Conservation (phyloP, 2,888 invertebrate genomes). For the Pomacea canaliculata region DNA sequence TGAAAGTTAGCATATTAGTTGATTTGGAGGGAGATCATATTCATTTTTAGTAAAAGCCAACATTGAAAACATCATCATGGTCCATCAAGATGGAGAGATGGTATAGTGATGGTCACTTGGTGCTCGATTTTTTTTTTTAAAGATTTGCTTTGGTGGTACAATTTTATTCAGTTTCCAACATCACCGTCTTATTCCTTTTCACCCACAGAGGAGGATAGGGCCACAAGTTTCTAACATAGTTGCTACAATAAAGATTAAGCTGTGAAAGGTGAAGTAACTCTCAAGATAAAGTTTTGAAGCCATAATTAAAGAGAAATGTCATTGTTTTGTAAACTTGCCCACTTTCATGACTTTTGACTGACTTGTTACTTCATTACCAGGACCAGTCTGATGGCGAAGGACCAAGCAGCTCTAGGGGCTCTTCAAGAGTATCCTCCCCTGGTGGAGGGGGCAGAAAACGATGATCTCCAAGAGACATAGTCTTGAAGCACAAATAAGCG, state of each 20-base stretch:
- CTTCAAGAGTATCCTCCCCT: constrained; percentile 38
- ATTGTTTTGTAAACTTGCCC: background rate
- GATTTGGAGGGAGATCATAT: no score
- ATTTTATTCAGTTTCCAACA: background rate
- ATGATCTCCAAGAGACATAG: constrained; percentile 1
- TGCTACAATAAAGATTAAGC: no score
- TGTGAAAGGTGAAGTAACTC: no score
- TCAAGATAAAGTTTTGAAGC: background rate
- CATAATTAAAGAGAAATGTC: background rate
- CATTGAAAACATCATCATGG: no score
- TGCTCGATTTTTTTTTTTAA: background rate
- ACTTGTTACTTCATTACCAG: constrained; percentile 20
- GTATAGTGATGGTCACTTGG: background rate
- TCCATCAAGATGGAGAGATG: no score
- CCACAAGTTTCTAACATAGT: no score
- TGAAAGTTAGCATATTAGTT: background rate
- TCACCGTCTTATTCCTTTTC: no score
- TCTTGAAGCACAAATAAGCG: background rate
- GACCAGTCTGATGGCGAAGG: constrained; percentile 35
- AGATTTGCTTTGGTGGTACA: background rate
- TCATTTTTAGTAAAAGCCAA: no score
- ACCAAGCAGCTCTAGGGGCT: constrained; percentile 34
- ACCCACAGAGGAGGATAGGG: no score
- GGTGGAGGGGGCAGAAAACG: constrained; percentile 36
- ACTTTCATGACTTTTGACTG: no score